A percentile compares a stretch with the other conserved stretches of the same genome.
Conservation (phyloP, 2,113 vertebrate genomes). For the Oriolus oriolus region DNA sequence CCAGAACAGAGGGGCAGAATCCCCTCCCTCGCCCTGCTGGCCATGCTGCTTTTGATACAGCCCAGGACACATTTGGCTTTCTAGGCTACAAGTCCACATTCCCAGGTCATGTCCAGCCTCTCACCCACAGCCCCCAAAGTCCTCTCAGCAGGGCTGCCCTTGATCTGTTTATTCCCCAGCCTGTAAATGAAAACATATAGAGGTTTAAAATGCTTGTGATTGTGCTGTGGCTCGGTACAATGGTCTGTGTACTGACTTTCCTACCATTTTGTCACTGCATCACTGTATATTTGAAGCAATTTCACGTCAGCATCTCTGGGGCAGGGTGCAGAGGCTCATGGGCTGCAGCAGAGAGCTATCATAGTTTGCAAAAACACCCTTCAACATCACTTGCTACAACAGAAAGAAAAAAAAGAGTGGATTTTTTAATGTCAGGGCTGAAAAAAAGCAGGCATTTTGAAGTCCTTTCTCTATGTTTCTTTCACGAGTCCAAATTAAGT, state of each 20-base stretch:
- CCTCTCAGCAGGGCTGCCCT: neutral
- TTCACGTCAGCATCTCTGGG: neutral
- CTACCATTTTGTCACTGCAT: neutral
- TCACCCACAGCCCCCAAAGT: neutral
- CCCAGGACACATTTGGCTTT: fast-evolving
- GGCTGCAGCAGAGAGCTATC: neutral
- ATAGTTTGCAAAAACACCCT: neutral
- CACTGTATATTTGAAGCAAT: neutral
- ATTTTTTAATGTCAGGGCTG: neutral
- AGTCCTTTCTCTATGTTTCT: neutral
- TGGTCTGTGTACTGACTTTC: neutral
- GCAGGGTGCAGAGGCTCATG: neutral
- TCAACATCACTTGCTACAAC: neutral
- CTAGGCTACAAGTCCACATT: neutral
- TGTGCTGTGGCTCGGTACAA: neutral
- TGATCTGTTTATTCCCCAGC: neutral
- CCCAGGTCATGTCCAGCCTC: neutral
- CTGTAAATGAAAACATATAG: neutral
- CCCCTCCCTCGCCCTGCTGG: neutral
- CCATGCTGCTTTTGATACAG: fast-evolving
- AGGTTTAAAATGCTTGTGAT: neutral
- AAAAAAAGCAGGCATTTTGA: neutral
- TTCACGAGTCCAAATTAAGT: neutral
- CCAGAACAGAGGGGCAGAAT: neutral
- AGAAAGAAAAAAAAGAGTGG: neutral